Conservation (phyloP, 2,797 vertebrate genomes). For the Poeciliopsis paucimaculata region DNA sequence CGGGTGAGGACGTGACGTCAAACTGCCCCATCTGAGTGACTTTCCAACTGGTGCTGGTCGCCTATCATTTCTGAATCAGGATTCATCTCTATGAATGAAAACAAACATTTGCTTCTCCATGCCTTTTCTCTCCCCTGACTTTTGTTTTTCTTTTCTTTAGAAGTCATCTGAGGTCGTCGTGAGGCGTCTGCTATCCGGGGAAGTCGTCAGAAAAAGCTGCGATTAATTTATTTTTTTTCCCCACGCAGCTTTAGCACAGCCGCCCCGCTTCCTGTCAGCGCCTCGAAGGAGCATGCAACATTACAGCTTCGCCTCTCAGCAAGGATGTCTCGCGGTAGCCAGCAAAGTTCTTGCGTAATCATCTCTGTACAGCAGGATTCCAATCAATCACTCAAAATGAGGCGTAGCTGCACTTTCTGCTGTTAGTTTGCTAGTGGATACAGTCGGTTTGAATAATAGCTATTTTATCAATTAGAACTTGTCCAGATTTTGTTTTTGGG, state of each 20-base stretch:
- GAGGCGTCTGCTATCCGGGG: conserved; percentile 6
- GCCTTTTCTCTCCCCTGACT: conserved; percentile 3
- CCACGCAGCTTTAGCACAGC: conserved; percentile 34
- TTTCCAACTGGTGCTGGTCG: neutral
- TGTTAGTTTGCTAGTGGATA: conserved; percentile 39
- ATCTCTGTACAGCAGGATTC: conserved; percentile 38
- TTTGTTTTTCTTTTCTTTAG: conserved; percentile 46
- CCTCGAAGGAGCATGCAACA: conserved; percentile 60
- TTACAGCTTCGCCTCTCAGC: conserved; percentile 40
- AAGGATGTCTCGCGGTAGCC: conserved; percentile 43
- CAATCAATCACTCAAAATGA: conserved; percentile 31
- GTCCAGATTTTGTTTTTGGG: conserved; percentile 21
- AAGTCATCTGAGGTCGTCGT: conserved; percentile 78
- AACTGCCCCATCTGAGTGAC: neutral
- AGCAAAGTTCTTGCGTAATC: conserved; percentile 21
- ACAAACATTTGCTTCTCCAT: neutral
- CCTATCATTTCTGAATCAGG: neutral
- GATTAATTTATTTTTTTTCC: neutral
- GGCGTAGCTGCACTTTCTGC: conserved; percentile 44
- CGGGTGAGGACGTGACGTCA: conserved; percentile 80
- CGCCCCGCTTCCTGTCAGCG: conserved; percentile 40
- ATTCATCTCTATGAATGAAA: neutral
- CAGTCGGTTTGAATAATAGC: conserved; percentile 34
- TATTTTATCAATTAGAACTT: conserved; percentile 41
- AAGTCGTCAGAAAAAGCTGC: conserved; percentile 22